Conservation (phyloP, 2,113 vertebrate species). For the Verasper variegatus region DNA sequence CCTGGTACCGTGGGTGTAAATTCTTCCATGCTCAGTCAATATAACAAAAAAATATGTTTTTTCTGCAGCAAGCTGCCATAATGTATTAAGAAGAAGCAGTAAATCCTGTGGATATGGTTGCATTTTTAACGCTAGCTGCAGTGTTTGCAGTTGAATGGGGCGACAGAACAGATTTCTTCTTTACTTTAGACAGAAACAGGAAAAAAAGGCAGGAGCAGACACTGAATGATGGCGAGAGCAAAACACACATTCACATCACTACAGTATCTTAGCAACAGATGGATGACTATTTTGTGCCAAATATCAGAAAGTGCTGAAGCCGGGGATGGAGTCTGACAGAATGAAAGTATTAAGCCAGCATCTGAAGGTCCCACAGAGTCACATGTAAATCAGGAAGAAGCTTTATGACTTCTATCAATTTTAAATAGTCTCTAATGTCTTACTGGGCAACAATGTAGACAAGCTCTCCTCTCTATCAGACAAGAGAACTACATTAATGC, state of each 20-base stretch:
- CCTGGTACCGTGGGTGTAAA: not conserved
- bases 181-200: conserved; percentile 18
- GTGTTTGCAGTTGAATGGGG: not conserved
- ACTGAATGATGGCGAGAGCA: conserved; percentile 49
- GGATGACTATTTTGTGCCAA: conserved; percentile 52
- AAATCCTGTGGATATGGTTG: not conserved
- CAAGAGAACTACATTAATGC: conserved; percentile 1
- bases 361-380: conserved; percentile 25
- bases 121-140: not conserved
- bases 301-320: conserved; percentile 47
- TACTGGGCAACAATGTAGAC: conserved; percentile 7
- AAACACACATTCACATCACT: conserved; percentile 52
- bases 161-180: conserved; percentile 12
- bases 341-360: conserved; percentile 25
- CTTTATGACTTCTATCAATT: not conserved
- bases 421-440: conserved; percentile 29
- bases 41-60: not conserved
- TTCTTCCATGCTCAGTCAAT: not conserved
- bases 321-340: conserved; percentile 40
- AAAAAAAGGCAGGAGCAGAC: conserved; percentile 20
- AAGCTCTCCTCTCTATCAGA: not conserved
- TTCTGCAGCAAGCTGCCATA: not conserved
- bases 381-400: conserved; percentile 19
- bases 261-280: conserved; percentile 78
- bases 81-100: not conserved